Evolutionary conservation across 1,140 invertebrate genomes (phyloP).

Genomic region (Heliconius nattereri): DNA sequence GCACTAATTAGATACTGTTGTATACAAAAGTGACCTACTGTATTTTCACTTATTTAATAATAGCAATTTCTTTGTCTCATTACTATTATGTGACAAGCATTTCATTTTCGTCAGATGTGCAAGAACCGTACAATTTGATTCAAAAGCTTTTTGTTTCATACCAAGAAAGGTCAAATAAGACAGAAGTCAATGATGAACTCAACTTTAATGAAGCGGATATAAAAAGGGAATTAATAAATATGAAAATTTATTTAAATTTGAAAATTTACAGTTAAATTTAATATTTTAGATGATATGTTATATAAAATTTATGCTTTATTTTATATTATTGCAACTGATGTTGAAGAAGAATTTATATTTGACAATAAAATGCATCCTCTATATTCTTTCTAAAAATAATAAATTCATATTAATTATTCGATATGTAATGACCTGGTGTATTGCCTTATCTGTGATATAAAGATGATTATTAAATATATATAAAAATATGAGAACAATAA

Average conservation of each 20-base stretch:
- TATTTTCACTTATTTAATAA: background rate
- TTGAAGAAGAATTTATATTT: no score
- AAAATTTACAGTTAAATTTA: background rate
- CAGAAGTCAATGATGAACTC: background rate
- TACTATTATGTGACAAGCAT: background rate
- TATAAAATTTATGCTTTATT: background rate
- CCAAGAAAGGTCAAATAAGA: conserved; percentile 2
- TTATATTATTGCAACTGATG: no score
- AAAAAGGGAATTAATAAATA: background rate
- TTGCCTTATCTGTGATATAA: background rate
- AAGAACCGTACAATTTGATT: background rate
- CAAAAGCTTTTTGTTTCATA: conserved; percentile 5
- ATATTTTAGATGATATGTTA: background rate
- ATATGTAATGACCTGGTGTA: background rate
- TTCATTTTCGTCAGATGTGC: conserved; percentile 1
- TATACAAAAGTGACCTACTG: background rate
- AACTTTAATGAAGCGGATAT: background rate
- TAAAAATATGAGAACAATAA: background rate
- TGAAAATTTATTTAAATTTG: background rate
- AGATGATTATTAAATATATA: background rate
- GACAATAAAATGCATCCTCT: no score
- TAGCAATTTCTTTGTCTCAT: background rate
- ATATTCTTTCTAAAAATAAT: no score
- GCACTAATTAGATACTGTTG: background rate
- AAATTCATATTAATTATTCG: background rate